Base-by-base conservation (phyloP, 2,888 invertebrate genomes). In the Rotaria socialis region DNA sequence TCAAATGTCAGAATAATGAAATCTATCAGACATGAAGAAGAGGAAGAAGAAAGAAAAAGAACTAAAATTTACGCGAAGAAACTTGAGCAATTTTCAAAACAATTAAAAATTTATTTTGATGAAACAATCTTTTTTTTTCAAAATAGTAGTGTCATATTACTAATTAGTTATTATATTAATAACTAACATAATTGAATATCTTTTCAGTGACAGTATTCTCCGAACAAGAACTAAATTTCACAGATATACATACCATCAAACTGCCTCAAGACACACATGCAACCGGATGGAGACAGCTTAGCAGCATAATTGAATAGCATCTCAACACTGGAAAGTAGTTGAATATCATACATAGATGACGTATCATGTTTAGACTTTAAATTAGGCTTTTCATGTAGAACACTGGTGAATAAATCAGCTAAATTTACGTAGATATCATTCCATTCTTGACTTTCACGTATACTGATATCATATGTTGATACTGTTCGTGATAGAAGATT, bases 401-500 rank as follows among this genome's bases (percentile, higher is more conserved):
- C 35, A 41, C 19, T 67, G 4, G 35, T 19, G 35, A 67, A 67
- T 35, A 67, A 67, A 19, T 67, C 67, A 35, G 67, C 27, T 41
- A 67, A 6, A 41, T 0, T 41, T 67, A 16, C 19, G 7, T 67
- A 67, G 16, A 67, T 19, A 35, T 67, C 67, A 67, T 41, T 67
- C 67, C 67, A 67, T 67, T 67, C 67, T 35, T 35, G 67, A 67
- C 5, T 35, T 67, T 67, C 67, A 16, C 67, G 67, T 35, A 41
- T 27, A 41, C 67, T 67, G n/a, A 35, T 41, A 67, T 67, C 67
- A 35, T 35, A 67, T 27, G 67, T 67, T 67, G 67, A 67, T 16
- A 14, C 10, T 67, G 67, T 35, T 35, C 67, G 67, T 35, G 67
- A 80, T 80, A 80, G 55, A 10, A 85, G 41, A 85, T 85, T 50